These are phyloP conservation scores for Coenonympha arcania DNA, from an alignment of 2,888 invertebrate species.

Conservation along the genomic window DNA sequence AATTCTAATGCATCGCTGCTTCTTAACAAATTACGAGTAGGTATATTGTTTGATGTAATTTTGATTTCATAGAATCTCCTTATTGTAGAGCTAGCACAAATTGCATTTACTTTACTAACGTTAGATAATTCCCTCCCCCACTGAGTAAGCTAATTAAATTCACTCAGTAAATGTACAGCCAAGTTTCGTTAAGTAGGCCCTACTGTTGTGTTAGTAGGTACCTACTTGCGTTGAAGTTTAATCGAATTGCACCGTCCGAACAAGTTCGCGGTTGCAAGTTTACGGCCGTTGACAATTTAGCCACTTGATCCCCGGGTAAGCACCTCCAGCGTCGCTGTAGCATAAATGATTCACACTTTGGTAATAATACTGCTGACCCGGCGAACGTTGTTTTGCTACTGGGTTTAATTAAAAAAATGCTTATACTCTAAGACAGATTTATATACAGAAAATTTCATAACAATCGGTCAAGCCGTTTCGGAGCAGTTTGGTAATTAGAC, in stretches of 20 bases:
- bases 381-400: too few species aligned
- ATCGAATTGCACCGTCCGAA: conserved; percentile 67
- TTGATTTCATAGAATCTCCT: neutral
- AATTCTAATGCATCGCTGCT: too few species aligned
- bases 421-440: too few species aligned
- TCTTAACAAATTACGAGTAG: too few species aligned
- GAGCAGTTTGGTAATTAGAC: too few species aligned
- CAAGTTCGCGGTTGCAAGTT: conserved; percentile 50
- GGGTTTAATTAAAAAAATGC: too few species aligned
- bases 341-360: neutral
- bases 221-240: conserved; percentile 65
- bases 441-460: too few species aligned
- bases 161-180: conserved; percentile 55
- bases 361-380: too few species aligned
- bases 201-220: conserved; percentile 49
- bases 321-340: neutral
- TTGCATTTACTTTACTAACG: conserved; percentile 10
- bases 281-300: conserved; percentile 66
- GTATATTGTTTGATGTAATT: too few species aligned
- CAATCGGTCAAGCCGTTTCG: too few species aligned
- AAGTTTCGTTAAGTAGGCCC: conserved; percentile 60
- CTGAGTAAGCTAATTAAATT: conserved; percentile 66
- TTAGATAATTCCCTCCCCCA: conserved; percentile 33
- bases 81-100: conserved; percentile 1
- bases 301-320: conserved; percentile 42